Evolutionary conservation across 2,888 invertebrate genomes (phyloP), one percentile per base, ranked within the genome.

Genomic region (Eustalomyia histrio): DNA sequence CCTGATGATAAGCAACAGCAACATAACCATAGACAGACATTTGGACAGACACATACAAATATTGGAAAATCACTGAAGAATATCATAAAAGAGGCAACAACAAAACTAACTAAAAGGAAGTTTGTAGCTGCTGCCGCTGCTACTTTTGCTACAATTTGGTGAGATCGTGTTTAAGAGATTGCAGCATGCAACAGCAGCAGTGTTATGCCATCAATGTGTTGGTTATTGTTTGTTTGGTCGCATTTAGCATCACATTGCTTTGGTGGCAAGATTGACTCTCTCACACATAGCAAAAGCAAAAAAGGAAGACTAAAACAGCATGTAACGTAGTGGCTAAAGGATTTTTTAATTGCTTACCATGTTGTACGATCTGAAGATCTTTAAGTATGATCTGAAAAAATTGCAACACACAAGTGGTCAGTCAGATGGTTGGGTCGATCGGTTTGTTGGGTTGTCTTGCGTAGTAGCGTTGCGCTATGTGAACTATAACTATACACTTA

Each of bases 221-320:
- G 57, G 53, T 68, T 74, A 35, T 60, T 58, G 47, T 65, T 65
- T 82, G 80, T 75, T 79, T 82, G 71, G 58, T 75, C 57, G 43
- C 33, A 74, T 69, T 65, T 16, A 65, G 55, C 16, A 35, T 71
- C 50, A 61, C 33, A 64, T 17, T 35, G 39, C 29, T 29, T 55
- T 33, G 33, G 17, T 35, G 35, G 53, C 52, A 52, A 74, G 12
- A 67, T 60, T 39, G 24, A 63, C 63, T 61, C 39, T 21, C 43
- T 39, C 7, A 63, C 47, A 52, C 47, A 21, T 18, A 39, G 57
- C 47, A n/a, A 35, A 57, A 85, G 29, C 29, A 1, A 86, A 85
- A n/a, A 85, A 86, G 85, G 86, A 87, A 85, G 85, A 86, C 86
- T 64, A 67, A 24, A 33, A 33, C 24, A 64, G 75, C 55, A 81